phyloP scores from a whole-genome alignment of 2,113 vertebrate genomes.

The Dascyllus trimaculatus region DNA sequence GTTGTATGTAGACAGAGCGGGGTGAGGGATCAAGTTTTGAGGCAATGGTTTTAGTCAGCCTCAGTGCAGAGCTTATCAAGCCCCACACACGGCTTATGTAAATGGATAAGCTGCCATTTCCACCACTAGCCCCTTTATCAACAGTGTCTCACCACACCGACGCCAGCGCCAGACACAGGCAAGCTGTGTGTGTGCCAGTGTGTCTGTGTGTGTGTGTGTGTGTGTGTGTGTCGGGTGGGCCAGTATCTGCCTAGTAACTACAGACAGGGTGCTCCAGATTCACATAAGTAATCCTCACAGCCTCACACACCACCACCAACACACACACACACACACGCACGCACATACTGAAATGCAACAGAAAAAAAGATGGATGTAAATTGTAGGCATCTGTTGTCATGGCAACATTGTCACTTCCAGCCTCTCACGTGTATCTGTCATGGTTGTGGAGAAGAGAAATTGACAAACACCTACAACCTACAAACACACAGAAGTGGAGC shows the following conservation, averaged over 20 bases:
- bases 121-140: constrained; percentile 72
- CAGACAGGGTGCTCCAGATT: constrained; percentile 66
- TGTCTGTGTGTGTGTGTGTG: constrained; percentile 45
- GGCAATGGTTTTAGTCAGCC: constrained; percentile 54
- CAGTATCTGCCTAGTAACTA: constrained; percentile 80
- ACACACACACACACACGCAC: neutral
- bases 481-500: constrained; percentile 24
- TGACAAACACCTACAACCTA: constrained; percentile 42
- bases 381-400: constrained; percentile 59
- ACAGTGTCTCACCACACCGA: constrained; percentile 65
- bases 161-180: constrained; percentile 68
- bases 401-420: constrained; percentile 49
- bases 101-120: constrained; percentile 78
- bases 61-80: constrained; percentile 71
- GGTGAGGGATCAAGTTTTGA: constrained; percentile 61
- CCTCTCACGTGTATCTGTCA: constrained; percentile 47
- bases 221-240: constrained; percentile 35
- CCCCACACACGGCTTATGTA: constrained; percentile 75
- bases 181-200: constrained; percentile 57
- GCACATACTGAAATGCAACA: constrained; percentile 31
- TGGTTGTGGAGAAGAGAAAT: constrained; percentile 27
- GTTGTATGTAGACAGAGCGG: constrained; percentile 33
- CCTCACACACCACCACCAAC: neutral
- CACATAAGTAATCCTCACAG: constrained; percentile 65
- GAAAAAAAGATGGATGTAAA: constrained; percentile 30